Evolutionary conservation across 2,888 invertebrate species (phyloP).

Genomic region (Drosophila leonis): DNA sequence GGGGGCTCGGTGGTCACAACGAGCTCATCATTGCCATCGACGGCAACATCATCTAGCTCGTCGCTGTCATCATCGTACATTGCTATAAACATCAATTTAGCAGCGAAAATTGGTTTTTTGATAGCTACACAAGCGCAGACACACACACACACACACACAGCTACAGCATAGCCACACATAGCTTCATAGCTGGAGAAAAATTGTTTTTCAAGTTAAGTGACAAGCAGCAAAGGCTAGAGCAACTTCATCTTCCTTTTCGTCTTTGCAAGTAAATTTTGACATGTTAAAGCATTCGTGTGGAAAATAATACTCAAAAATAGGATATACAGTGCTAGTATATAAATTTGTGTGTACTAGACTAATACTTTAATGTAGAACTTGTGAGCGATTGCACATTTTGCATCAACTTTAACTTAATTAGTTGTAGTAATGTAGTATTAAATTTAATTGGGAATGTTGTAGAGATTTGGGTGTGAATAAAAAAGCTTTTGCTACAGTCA

Average conservation of each 20-base stretch:
- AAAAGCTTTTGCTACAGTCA: too few relatives aligned
- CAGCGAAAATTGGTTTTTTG: slow-evolving; percentile 81
- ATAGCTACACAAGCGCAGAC: slow-evolving; percentile 58
- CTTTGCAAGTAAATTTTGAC: slow-evolving; percentile 56
- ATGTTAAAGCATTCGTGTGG: slow-evolving; percentile 68
- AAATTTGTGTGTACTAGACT: background rate
- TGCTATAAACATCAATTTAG: slow-evolving; percentile 82
- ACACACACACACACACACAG: slow-evolving; percentile 25
- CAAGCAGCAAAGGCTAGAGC: slow-evolving; percentile 54
- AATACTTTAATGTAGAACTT: background rate
- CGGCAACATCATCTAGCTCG: slow-evolving; percentile 48
- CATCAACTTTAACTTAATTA: too few relatives aligned
- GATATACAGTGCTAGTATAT: slow-evolving; percentile 7
- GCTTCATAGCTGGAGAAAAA: slow-evolving; percentile 72
- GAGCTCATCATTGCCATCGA: slow-evolving; percentile 75
- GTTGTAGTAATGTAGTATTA: background rate
- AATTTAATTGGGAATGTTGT: background rate
- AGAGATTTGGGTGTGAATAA: too few relatives aligned
- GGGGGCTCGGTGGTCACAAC: slow-evolving; percentile 61
- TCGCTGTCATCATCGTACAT: slow-evolving; percentile 68
- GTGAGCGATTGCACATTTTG: background rate
- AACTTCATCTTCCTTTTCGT: slow-evolving; percentile 45
- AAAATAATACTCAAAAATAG: slow-evolving; percentile 65
- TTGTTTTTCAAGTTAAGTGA: slow-evolving; percentile 81
- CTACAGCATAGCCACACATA: slow-evolving; percentile 28